These are phyloP conservation scores for Bombylius major DNA, from an alignment of 2,888 invertebrate genomes.

Conservation along the genomic window DNA sequence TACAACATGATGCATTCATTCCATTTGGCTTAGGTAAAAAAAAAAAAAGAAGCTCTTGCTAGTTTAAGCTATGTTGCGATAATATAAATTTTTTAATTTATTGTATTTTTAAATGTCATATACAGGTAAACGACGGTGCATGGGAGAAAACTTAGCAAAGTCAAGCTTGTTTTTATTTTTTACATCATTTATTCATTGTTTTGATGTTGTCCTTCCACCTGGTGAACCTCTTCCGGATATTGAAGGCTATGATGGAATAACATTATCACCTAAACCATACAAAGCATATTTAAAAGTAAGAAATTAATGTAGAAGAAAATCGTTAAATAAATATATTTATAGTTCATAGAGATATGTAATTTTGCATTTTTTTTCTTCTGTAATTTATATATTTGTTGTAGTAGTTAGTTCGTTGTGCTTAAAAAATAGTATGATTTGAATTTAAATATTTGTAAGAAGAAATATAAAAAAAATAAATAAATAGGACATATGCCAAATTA, in stretches of 20 bases:
- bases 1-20: conserved; percentile 43
- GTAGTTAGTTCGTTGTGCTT: too few species aligned
- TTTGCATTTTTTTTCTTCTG: too few species aligned
- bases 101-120: background rate
- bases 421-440: too few species aligned
- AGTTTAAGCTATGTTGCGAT: background rate
- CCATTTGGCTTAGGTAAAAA: conserved; percentile 53
- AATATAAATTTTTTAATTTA: background rate
- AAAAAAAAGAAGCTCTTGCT: background rate
- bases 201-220: conserved; percentile 27
- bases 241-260: conserved; percentile 28
- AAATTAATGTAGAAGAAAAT: background rate
- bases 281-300: conserved; percentile 14
- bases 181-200: conserved; percentile 45
- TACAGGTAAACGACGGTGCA: conserved; percentile 39
- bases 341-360: too few species aligned
- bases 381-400: too few species aligned
- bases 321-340: too few species aligned
- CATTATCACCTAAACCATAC: conserved; percentile 28
- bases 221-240: conserved; percentile 19
- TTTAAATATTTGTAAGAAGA: too few species aligned
- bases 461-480: too few species aligned
- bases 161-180: conserved; percentile 47
- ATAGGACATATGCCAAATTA: too few species aligned
- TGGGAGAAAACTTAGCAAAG: conserved; percentile 50